Evolutionary conservation across 2,888 invertebrate species (phyloP), one percentile per base, ranked within the genome.

Genomic region (Podotricha telesiphe): DNA sequence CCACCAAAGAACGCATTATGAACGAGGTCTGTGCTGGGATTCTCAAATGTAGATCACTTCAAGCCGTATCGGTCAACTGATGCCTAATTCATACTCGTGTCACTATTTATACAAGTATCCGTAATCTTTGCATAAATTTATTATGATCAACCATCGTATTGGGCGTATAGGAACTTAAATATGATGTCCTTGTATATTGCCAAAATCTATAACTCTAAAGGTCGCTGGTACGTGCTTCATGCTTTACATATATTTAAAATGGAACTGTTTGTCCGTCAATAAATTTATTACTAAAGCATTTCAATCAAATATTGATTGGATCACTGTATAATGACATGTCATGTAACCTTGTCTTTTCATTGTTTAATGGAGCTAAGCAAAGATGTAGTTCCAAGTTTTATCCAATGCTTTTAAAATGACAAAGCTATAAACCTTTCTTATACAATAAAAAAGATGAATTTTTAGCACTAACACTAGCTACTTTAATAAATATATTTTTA

Each of bases 1-100:
- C 89, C 88, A 91, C 87, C 87, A 91, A 77, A 79, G 84, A 83
- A 80, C 77, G 88, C 91, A 91, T 91, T 58, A 65, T 80, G 84
- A 84, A 81, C 81, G 85, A 83, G 88, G 88, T 88, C 86, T 89
- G 86, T 87, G 86, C 83, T 77, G 75, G 72, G 77, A 78, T 77
- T 80, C 80, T 19, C 62, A 42, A 78, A 83, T 76, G 67, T 85
- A 81, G 86, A 88, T 86, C 87, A 86, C 88, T 87, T 87, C 86
- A 75, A 75, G 85, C 86, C 81, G 56, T 51, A 55, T 22, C 50
- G 56, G 56, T 56, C 67, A 69, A 76, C 75, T 76, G 74, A 75
- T 70, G 73, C 48, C 59, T 50, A 22, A 37, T 48, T 51, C 56
- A 40, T 55, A 74, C 64, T 78, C 79, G 81, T 79, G 80, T 71